Percentiles rank a stretch among this genome's conserved stretches.
Conservation (phyloP, 1,140 invertebrate genomes). For the Drosophila miranda region DNA sequence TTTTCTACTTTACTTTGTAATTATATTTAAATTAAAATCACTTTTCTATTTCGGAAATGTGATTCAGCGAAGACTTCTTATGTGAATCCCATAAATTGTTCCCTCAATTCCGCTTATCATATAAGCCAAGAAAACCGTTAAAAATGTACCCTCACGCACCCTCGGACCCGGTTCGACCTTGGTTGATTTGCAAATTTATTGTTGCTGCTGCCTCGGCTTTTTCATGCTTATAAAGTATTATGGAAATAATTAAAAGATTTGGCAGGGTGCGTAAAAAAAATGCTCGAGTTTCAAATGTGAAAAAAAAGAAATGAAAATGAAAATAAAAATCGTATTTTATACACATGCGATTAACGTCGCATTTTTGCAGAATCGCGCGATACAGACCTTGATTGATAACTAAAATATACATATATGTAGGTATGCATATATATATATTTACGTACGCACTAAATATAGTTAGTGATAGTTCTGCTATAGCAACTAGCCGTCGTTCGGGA, state of each 20-base stretch:
- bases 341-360: slow-evolving; percentile 36
- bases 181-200: slow-evolving; percentile 44
- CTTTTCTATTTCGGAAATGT: too few species aligned
- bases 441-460: slow-evolving; percentile 15
- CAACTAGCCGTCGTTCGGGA: slow-evolving; percentile 10
- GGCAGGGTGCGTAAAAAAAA: slow-evolving; percentile 44
- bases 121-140: too few species aligned
- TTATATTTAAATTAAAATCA: too few species aligned
- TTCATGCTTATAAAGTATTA: slow-evolving; percentile 48
- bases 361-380: slow-evolving; percentile 67
- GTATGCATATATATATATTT: slow-evolving; percentile 14
- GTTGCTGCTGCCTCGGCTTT: slow-evolving; percentile 36
- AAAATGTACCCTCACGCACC: too few species aligned
- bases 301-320: slow-evolving; percentile 17
- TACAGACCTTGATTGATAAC: slow-evolving; percentile 70
- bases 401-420: slow-evolving; percentile 29
- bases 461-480: slow-evolving; percentile 15
- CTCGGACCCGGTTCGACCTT: slow-evolving; percentile 25
- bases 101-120: too few species aligned
- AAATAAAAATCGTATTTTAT: slow-evolving; percentile 16
- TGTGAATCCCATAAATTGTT: too few species aligned
- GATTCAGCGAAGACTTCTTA: too few species aligned
- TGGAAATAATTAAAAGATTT: slow-evolving; percentile 57
- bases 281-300: slow-evolving; percentile 32
- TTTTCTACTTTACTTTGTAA: too few species aligned